phyloP scores from a whole-genome alignment of 2,113 vertebrate species.

The Chloropsis cyanopogon region DNA sequence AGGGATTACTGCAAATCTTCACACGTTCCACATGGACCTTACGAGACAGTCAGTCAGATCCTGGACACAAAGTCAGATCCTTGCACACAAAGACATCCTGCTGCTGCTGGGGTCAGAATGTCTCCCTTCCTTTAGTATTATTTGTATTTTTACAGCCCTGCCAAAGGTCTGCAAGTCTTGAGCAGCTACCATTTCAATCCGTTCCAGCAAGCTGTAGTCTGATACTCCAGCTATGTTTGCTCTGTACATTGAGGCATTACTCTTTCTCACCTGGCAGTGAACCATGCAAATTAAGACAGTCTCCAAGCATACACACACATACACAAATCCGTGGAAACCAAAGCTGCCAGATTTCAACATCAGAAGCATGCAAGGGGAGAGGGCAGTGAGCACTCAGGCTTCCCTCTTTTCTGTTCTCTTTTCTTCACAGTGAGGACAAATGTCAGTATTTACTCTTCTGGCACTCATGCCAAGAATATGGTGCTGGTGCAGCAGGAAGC shows the following conservation, averaged over 20 bases:
- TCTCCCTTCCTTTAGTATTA: conserved; percentile 14
- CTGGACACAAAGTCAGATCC: too few species aligned
- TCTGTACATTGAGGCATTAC: conserved; percentile 17
- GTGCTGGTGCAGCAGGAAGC: not conserved
- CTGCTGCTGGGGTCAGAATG: conserved; percentile 8
- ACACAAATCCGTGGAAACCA: not conserved
- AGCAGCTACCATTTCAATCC: conserved; percentile 52
- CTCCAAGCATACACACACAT: not conserved
- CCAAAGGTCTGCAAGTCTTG: conserved; percentile 15
- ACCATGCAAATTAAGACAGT: conserved; percentile 34
- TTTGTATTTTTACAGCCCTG: conserved; percentile 39
- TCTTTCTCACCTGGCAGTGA: conserved; percentile 37
- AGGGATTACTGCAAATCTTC: conserved; percentile 28
- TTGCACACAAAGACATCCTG: not conserved
- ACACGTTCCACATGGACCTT: not conserved
- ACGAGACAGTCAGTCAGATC: not conserved
- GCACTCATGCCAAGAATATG: not conserved
- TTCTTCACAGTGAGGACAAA: not conserved
- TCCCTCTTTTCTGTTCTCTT: not conserved
- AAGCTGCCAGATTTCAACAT: conserved; percentile 22
- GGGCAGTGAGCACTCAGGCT: not conserved
- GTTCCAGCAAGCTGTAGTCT: not conserved
- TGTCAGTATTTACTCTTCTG: not conserved
- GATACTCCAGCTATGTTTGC: conserved; percentile 34
- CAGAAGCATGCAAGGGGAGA: not conserved